Evolutionary conservation across 2,888 invertebrate genomes (phyloP).

Genomic region (Ophion slaviceki): DNA sequence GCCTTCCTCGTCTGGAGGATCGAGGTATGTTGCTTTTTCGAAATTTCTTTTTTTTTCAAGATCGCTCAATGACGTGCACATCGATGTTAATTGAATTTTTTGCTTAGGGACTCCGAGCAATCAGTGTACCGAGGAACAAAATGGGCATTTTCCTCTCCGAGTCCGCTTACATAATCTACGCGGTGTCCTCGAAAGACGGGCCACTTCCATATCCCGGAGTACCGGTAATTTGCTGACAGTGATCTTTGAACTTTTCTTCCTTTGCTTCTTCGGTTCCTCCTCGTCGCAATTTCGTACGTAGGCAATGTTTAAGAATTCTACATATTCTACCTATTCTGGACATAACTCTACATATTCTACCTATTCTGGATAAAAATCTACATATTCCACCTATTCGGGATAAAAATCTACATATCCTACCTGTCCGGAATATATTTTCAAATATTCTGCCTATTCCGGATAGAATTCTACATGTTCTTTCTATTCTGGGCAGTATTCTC

Average conservation of each 20-base stretch:
- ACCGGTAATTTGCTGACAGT: constrained; percentile 71
- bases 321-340: no score
- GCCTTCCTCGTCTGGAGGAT: constrained; percentile 95
- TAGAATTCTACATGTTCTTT: no score
- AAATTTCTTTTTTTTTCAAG: not conserved
- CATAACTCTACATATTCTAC: no score
- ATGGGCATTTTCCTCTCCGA: constrained; percentile 80
- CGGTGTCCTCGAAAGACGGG: constrained; percentile 79
- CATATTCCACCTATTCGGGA: not conserved
- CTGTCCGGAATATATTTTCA: no score
- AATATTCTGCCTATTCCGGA: no score
- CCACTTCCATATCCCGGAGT: constrained; percentile 80
- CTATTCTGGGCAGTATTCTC: no score
- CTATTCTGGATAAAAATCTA: no score
- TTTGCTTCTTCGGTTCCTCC: not conserved
- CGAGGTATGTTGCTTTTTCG: constrained; percentile 86
- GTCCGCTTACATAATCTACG: constrained; percentile 81
- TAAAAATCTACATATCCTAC: not conserved
- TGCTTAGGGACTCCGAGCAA: constrained; percentile 79
- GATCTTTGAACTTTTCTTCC: not conserved
- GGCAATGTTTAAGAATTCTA: not conserved
- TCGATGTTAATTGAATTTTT: not conserved
- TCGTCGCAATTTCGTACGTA: not conserved
- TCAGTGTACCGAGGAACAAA: constrained; percentile 77
- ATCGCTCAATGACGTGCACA: not conserved